Evolutionary conservation across 2,888 invertebrate species (phyloP), one percentile per base, ranked within the genome.

Genomic region (Tryphoninae sp.): DNA sequence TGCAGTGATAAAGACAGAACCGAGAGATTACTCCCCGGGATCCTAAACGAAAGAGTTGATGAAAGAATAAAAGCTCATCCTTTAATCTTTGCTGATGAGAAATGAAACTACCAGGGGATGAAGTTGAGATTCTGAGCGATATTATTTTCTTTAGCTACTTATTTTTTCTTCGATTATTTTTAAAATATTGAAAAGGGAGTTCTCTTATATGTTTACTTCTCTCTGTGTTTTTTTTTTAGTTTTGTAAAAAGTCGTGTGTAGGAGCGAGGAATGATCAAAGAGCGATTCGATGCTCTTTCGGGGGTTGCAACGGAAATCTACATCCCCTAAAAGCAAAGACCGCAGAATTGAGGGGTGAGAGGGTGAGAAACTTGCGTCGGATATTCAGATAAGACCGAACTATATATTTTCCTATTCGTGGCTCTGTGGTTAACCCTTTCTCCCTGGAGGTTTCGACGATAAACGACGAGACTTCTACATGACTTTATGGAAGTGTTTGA

Each of bases 231-330:
- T 67, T 53, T 33, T 45, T 68, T 71, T 67, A 9, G 4, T 42
- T 65, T 42, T n/a, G 55, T 78, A 49, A 58, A 68, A 9, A 49
- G 40, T 49, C 26, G 19, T 22, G 67, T 53, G 22, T 55, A 40
- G 26, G 51, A 26, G 19, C 61, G 67, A 61, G 53, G 58, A 22
- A 78, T 74, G 73, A 81, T 78, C 81, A 81, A 81, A 78, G 81
- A 69, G 59, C 42, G 16, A 26, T 64, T 49, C 16, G 53, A 77
- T 64, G 62, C 73, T 68, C 64, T 80, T 73, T 53, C 49, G 40
- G 16, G 16, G 51, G 62, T 45, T 62, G 26, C 58, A 73, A 73
- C 58, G 68, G 49, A 73, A 73, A 71, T 69, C 23, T 16, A 69
- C 19, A 68, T 68, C 16, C 23, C 55, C 69, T 23, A 42, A 11